Conservation (phyloP, 2,797 vertebrate genomes). For the Gorsachius magnificus region DNA sequence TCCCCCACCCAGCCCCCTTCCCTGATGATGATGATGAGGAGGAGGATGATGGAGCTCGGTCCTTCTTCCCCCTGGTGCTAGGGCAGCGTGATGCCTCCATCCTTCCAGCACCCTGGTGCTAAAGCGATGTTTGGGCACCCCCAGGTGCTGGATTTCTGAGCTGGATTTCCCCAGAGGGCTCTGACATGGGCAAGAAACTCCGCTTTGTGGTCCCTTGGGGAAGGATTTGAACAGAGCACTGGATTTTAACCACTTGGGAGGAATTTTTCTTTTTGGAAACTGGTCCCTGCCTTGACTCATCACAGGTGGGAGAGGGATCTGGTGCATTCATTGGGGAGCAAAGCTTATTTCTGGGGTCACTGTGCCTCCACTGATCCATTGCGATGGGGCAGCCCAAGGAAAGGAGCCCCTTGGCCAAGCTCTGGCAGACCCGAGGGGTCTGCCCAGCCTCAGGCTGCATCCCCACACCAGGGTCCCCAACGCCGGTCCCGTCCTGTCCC, state of each 20-base stretch:
- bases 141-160: background rate
- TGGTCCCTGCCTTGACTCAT: background rate
- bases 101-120: background rate
- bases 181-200: fast-evolving
- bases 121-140: fast-evolving
- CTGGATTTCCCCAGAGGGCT: background rate
- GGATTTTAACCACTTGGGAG: background rate
- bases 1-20: background rate
- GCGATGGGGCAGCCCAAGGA: background rate
- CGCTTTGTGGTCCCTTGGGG: background rate
- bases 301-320: background rate
- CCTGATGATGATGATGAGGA: background rate
- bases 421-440: background rate
- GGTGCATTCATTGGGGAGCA: background rate
- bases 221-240: background rate
- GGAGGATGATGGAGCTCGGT: background rate
- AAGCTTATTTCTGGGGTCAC: background rate
- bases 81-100: background rate
- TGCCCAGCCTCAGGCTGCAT: background rate
- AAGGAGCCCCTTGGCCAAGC: background rate
- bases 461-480: fast-evolving
- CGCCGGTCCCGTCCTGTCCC: background rate
- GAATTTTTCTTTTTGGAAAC: background rate
- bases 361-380: background rate
- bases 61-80: background rate